These are phyloP conservation scores for Nomada ferruginata DNA, from an alignment of 2,888 invertebrate genomes.

Conservation along the genomic window DNA sequence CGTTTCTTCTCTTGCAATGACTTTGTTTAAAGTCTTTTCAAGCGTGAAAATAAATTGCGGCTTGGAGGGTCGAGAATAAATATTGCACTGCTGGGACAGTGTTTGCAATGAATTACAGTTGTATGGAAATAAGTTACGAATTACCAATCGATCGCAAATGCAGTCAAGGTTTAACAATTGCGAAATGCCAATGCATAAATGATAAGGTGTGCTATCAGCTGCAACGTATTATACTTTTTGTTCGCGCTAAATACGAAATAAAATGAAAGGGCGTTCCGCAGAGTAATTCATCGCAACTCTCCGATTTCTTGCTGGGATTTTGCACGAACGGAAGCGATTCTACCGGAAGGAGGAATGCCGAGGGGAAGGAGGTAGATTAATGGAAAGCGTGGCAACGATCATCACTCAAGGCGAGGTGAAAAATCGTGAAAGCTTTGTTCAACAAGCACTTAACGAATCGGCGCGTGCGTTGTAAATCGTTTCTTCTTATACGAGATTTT, in stretches of 20 bases:
- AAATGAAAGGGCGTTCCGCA: neutral
- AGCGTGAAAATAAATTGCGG: too few species aligned
- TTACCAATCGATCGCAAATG: too few species aligned
- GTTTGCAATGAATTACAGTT: neutral
- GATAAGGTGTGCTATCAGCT: too few species aligned
- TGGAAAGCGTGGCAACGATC: constrained; percentile 62
- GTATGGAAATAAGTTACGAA: too few species aligned
- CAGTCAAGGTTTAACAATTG: too few species aligned
- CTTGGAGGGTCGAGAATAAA: neutral
- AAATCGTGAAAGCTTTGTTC: constrained; percentile 59
- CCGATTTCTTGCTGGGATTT: constrained; percentile 26
- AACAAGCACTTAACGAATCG: constrained; percentile 57
- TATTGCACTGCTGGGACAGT: neutral
- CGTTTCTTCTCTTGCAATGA: too few species aligned
- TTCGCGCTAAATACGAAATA: neutral
- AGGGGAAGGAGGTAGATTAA: constrained; percentile 63
- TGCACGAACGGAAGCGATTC: constrained; percentile 37
- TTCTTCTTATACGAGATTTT: constrained; percentile 19
- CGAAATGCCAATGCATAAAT: too few species aligned
- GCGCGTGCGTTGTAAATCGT: constrained; percentile 27
- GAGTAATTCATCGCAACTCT: neutral
- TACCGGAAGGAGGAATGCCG: constrained; percentile 31
- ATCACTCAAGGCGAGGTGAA: constrained; percentile 62
- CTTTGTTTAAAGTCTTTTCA: too few species aligned
- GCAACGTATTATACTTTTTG: too few species aligned